These are phyloP conservation scores for Stenodera caucasica DNA, from an alignment of 2,888 invertebrate genomes.

Conservation along the genomic window DNA sequence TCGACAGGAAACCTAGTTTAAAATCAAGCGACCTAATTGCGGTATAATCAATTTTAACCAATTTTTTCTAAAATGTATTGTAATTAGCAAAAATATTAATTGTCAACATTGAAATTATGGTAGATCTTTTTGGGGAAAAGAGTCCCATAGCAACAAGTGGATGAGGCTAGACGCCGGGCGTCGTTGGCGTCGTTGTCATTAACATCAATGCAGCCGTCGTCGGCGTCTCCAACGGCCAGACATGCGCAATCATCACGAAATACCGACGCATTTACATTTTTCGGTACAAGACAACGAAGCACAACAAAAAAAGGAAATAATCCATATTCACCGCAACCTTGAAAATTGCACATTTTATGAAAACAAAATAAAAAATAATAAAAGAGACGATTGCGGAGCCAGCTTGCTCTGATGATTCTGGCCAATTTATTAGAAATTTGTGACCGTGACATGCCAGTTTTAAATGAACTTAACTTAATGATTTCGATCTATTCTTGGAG, in stretches of 20 bases:
- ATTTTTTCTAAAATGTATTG: no score
- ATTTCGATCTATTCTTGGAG: not conserved
- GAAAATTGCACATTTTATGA: not conserved
- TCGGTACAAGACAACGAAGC: not conserved
- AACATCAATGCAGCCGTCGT: not conserved
- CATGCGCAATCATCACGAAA: not conserved
- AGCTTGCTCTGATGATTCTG: not conserved
- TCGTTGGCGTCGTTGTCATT: not conserved
- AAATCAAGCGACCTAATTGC: no score
- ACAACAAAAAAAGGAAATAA: not conserved
- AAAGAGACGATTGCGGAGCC: not conserved
- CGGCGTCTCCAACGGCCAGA: not conserved
- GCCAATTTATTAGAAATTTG: not conserved
- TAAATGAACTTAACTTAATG: slow-evolving; percentile 11
- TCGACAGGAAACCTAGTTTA: no score
- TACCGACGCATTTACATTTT: not conserved
- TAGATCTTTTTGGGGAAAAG: no score
- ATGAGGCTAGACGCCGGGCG: not conserved
- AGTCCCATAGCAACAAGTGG: slow-evolving; percentile 1
- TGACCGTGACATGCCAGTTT: slow-evolving; percentile 8
- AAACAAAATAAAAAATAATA: not conserved
- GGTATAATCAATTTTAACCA: no score
- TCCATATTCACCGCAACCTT: not conserved
- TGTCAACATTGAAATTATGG: no score
- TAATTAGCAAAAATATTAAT: no score